Evolutionary conservation across 2,888 invertebrate genomes (phyloP), one percentile per base, ranked within the genome.

Genomic region (Nasonia oneida): DNA sequence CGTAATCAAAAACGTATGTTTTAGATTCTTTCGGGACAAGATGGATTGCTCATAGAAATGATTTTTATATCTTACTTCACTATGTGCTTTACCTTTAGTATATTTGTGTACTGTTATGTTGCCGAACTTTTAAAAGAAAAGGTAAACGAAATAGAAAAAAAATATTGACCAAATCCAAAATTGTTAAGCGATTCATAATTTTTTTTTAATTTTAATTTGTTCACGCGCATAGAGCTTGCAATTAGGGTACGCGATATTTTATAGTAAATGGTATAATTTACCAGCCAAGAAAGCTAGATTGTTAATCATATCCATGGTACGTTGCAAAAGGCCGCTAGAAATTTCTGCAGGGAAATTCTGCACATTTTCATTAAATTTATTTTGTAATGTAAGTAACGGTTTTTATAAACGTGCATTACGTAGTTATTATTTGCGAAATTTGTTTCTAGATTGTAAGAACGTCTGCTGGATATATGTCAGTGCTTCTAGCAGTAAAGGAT

Each of bases 291-390:
- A 90, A n/a, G 86, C 89, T 3, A 89, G 39, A 79, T 78, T 81
- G 12, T 81, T 91, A 3, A 61, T 90, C 5, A 84, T 90, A 12
- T 83, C 90, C 10, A 88, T 90, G 73, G 6, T 81, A 12, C 88
- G 89, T 80, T 87, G 88, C 1, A 83, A 85, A 18, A 86, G 79
- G 23, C 91, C 91, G 4, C 86, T 91, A 18, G 75, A 88, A 53
- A 84, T 91, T n/a, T 90, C 90, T 0, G 91, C 91, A 4, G 91
- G 90, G 6, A 91, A 91, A 88, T 91, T 92, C 77, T 79, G 87
- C 33, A 84, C 67, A 0, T 90, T 91, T 64, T 91, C 90, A 0
- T 88, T 90, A 85, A 89, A 86, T 37, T 81, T 90, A 57, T 91
- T 90, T 70, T 88, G 88, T 23, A 87, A 80, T 12, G 91, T 91